Conservation (phyloP, 2,797 vertebrate species). For the Gymnothorax reevesii region DNA sequence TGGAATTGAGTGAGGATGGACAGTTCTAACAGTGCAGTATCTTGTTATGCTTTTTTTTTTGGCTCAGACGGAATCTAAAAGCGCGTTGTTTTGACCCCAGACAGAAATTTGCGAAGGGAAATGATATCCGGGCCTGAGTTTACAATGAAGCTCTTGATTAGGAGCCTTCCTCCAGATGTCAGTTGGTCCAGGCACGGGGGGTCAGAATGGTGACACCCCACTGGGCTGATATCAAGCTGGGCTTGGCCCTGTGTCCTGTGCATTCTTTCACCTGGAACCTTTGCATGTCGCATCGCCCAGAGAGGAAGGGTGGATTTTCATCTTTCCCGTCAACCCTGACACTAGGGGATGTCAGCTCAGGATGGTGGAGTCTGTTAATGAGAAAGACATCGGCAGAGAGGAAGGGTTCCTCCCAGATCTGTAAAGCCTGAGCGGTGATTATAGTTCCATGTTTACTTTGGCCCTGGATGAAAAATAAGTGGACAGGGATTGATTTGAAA, state of each 20-base stretch:
- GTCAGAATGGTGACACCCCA: constrained; percentile 17
- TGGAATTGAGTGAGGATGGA: too few species aligned
- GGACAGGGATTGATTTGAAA: constrained; percentile 27
- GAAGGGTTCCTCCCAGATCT: constrained; percentile 13
- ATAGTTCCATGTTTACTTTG: constrained; percentile 29
- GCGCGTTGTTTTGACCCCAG: constrained; percentile 25
- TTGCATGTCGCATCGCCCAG: not conserved
- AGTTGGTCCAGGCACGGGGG: not conserved
- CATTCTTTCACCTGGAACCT: constrained; percentile 20
- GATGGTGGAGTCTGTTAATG: constrained; percentile 5
- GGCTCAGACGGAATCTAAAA: not conserved
- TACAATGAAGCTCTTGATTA: constrained; percentile 29
- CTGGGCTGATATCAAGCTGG: constrained; percentile 5
- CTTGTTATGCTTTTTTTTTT: too few species aligned
- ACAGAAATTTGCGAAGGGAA: constrained; percentile 31
- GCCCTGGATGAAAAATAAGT: constrained; percentile 18
- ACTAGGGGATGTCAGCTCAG: not conserved
- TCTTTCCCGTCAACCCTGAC: constrained; percentile 25
- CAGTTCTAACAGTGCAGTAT: too few species aligned
- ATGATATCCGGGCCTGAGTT: constrained; percentile 21
- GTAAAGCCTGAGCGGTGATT: not conserved
- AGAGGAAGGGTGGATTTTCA: constrained; percentile 23
- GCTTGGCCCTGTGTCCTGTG: constrained; percentile 19
- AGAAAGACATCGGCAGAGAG: constrained; percentile 8
- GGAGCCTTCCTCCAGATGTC: constrained; percentile 37